phyloP scores from a whole-genome alignment of 2,888 invertebrate genomes.

The Troides helena region DNA sequence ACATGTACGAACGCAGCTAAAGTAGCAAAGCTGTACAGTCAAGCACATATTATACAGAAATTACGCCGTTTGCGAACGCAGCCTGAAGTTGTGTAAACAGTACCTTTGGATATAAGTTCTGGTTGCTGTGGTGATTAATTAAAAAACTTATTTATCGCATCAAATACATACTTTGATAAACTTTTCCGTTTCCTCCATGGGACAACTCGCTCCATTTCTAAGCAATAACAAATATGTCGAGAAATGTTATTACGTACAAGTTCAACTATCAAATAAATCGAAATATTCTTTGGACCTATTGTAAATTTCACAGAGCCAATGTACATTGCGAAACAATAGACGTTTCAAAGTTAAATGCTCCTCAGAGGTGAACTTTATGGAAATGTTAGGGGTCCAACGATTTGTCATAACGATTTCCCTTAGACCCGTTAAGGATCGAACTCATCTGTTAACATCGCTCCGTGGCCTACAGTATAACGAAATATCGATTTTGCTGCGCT shows the following conservation, averaged over 20 bases:
- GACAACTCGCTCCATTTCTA: too few species aligned
- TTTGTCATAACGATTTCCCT: constrained; percentile 25
- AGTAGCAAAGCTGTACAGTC: too few species aligned
- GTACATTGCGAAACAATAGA: constrained; percentile 27
- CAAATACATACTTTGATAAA: too few species aligned
- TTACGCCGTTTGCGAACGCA: too few species aligned
- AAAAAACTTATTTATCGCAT: too few species aligned
- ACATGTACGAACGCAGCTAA: too few species aligned
- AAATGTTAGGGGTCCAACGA: constrained; percentile 23
- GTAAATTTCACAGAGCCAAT: constrained; percentile 13
- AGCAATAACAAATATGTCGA: neutral
- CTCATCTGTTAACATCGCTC: constrained; percentile 22
- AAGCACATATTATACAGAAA: too few species aligned
- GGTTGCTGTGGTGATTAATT: too few species aligned
- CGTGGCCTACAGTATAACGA: constrained; percentile 1
- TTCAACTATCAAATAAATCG: constrained; percentile 9
- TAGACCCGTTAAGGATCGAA: constrained; percentile 22
- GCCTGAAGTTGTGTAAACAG: too few species aligned
- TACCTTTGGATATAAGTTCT: too few species aligned
- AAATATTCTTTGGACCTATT: neutral
- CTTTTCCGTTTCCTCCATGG: too few species aligned
- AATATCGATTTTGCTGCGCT: constrained; percentile 10
- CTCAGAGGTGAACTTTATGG: constrained; percentile 20
- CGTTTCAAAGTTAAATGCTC: constrained; percentile 20
- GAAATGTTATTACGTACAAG: neutral